These are phyloP conservation scores for Trichopoda pennipes DNA, from an alignment of 2,888 invertebrate genomes.

Conservation along the genomic window DNA sequence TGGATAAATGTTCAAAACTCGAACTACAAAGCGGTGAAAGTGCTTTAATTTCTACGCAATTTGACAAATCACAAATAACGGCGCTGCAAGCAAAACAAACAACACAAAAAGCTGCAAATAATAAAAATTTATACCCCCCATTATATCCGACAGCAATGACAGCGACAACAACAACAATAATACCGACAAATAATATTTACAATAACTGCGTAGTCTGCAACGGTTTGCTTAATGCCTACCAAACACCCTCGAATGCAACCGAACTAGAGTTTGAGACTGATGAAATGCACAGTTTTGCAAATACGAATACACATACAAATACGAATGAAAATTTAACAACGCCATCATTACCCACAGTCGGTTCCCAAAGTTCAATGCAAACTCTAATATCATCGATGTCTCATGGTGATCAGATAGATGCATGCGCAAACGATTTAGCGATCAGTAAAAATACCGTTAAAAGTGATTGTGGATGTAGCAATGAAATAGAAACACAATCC, in stretches of 20 bases:
- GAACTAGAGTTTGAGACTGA: constrained; percentile 85
- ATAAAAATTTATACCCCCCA: constrained; percentile 57
- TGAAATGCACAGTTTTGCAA: constrained; percentile 74
- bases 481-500: constrained; percentile 1
- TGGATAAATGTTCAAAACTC: constrained; percentile 78
- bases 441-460: constrained; percentile 17
- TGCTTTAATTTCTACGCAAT: constrained; percentile 62
- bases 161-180: constrained; percentile 71
- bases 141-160: constrained; percentile 76
- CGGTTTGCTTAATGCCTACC: constrained; percentile 83
- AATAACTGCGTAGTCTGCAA: constrained; percentile 83
- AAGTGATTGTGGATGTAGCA: not conserved
- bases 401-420: constrained; percentile 65
- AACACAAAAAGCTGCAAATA: constrained; percentile 81
- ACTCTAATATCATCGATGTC: constrained; percentile 75
- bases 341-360: constrained; percentile 71
- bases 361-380: constrained; percentile 76
- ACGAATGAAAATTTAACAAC: constrained; percentile 23
- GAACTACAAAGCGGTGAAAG: constrained; percentile 74
- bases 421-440: not conserved
- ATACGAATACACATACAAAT: constrained; percentile 28
- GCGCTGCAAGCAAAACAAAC: not conserved
- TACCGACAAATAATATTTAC: constrained; percentile 72
- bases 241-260: constrained; percentile 90
- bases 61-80: constrained; percentile 12